phyloP scores from a whole-genome alignment of 2,113 vertebrate genomes.

The Sylvietta virens region DNA sequence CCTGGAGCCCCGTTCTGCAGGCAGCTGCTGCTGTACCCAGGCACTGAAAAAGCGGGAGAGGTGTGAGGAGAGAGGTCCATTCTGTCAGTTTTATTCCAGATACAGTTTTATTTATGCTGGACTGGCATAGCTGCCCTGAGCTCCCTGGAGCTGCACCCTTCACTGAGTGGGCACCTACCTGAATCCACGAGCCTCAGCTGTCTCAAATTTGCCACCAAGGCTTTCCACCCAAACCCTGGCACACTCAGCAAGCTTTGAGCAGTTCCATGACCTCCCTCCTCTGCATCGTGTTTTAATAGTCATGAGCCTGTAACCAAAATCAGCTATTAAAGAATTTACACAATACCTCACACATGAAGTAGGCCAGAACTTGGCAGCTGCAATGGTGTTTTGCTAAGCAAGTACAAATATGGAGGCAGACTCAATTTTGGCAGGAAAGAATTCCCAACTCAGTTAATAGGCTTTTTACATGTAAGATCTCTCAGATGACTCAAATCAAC shows the following conservation, averaged over 20 bases:
- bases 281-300: background rate
- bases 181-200: background rate
- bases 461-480: background rate
- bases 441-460: slow-evolving; percentile 7
- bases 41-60: background rate
- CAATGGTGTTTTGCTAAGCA: background rate
- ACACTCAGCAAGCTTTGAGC: background rate
- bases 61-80: background rate
- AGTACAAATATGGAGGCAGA: slow-evolving; percentile 41
- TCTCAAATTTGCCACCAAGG: background rate
- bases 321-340: slow-evolving; percentile 48
- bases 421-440: slow-evolving; percentile 27
- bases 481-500: slow-evolving; percentile 19
- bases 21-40: background rate
- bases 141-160: background rate
- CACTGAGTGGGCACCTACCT: background rate
- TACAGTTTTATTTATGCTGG: too few relatives aligned
- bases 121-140: background rate
- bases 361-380: slow-evolving; percentile 33
- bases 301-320: slow-evolving; percentile 15
- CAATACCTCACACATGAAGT: slow-evolving; percentile 33
- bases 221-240: background rate
- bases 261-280: background rate
- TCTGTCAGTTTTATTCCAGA: background rate
- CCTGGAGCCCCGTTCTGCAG: background rate